Evolutionary conservation across 2,113 vertebrate species (phyloP).

Genomic region (Oryzias curvinotus): DNA sequence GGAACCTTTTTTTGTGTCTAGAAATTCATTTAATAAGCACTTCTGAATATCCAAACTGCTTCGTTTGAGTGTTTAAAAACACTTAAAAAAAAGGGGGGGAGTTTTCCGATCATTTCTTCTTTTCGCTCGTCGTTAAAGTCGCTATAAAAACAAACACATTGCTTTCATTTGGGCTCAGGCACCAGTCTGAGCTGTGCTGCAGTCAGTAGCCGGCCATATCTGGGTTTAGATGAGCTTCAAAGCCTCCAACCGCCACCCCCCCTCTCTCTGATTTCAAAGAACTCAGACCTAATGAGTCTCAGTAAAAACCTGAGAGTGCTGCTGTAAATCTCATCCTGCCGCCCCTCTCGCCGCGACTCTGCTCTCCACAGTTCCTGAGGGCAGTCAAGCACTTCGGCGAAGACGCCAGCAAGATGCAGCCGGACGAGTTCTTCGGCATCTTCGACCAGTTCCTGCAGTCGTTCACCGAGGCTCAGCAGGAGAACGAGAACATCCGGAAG

Average conservation of each 20-base stretch:
- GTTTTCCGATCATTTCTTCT: slow-evolving; percentile 24
- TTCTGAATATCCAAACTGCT: too few relatives aligned
- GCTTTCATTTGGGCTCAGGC: slow-evolving; percentile 62
- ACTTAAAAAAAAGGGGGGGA: slow-evolving; percentile 42
- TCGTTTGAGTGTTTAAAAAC: slow-evolving; percentile 26
- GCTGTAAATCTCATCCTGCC: slow-evolving; percentile 51
- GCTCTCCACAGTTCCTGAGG: slow-evolving; percentile 82
- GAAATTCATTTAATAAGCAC: neutral
- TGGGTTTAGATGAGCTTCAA: slow-evolving; percentile 61
- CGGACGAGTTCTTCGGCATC: slow-evolving; percentile 98
- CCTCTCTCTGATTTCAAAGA: slow-evolving; percentile 66
- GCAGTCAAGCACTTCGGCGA: slow-evolving; percentile 95
- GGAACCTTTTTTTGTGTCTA: neutral
- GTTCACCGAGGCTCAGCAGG: slow-evolving; percentile 91
- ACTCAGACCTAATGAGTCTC: slow-evolving; percentile 49
- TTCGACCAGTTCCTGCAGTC: slow-evolving; percentile 98
- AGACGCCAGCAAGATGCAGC: slow-evolving; percentile 91
- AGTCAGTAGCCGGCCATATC: slow-evolving; percentile 67
- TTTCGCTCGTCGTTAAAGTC: too few relatives aligned
- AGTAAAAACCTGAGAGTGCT: slow-evolving; percentile 35
- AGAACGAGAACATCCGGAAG: slow-evolving; percentile 95
- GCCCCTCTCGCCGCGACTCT: slow-evolving; percentile 26
- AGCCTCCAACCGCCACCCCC: slow-evolving; percentile 28
- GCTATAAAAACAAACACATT: slow-evolving; percentile 33
- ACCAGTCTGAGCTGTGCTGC: slow-evolving; percentile 53